Evolutionary conservation across 2,797 vertebrate species (phyloP).

Genomic region (Catamblyrhynchus diadema): DNA sequence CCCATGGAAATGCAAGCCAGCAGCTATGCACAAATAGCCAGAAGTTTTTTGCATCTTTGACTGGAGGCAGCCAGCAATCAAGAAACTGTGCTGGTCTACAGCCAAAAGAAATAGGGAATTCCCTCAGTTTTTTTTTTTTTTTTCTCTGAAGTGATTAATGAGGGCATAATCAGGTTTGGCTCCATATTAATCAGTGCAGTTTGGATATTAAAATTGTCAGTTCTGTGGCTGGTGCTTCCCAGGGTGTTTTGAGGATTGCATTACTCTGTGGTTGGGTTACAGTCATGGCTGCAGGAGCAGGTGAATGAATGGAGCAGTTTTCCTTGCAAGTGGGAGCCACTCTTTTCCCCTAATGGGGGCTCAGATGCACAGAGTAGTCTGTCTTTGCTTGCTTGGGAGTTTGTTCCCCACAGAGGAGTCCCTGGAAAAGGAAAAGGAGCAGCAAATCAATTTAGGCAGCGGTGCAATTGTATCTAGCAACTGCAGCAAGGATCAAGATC

Average conservation of each 20-base stretch:
- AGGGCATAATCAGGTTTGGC: neutral
- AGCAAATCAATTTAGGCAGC: neutral
- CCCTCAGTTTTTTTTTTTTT: neutral
- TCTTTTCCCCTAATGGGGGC: neutral
- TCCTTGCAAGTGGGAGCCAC: neutral
- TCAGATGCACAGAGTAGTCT: neutral
- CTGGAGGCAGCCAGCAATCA: neutral
- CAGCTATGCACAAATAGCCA: neutral
- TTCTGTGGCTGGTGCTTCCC: neutral
- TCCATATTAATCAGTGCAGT: neutral
- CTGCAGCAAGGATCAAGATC: neutral
- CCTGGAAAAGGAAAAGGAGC: neutral
- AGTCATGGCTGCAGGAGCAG: neutral
- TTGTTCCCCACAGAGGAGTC: neutral
- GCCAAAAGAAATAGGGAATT: conserved; percentile 28
- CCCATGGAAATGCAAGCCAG: neutral
- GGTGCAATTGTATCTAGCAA: neutral
- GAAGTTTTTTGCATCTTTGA: neutral
- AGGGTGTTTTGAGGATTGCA: neutral
- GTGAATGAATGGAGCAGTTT: neutral
- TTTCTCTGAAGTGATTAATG: neutral
- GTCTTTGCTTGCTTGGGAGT: neutral
- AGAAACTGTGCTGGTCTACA: neutral
- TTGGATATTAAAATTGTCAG: neutral
- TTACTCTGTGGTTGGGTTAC: neutral